Evolutionary conservation across 2,113 vertebrate genomes (phyloP), one percentile per base, ranked within the genome.

Genomic region (Poeciliopsis prolifica): DNA sequence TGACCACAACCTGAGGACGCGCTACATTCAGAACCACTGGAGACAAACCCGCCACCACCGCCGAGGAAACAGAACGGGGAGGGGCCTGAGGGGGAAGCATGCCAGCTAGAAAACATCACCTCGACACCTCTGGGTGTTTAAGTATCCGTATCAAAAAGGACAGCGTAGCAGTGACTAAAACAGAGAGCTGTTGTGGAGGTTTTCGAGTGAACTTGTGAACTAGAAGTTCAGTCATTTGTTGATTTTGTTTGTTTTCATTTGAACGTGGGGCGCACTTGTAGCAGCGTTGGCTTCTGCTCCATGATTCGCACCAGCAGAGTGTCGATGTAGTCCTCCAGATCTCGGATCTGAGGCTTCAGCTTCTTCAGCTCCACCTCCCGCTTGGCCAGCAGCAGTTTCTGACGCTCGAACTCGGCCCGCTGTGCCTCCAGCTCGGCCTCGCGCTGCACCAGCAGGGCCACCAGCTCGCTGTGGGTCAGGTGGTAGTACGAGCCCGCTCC

Each of bases 311-410:
- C 97, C 86, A 99, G 95, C 88, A 99, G 94, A 70, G 95, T 96
- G 95, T 99, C 98, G 0, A 99, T 99, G 94, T 99, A 99, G 88
- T 97, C 95, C 93, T 99, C 97, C 86, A 99, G 95, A 68, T 98
- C 97, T 0, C 81, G 93, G 80, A 99, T 95, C 26, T 96, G 95
- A 67, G 95, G 92, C 17, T 96, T 96, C 86, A 96, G 93, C 92
- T 89, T 95, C 92, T 86, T 94, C 79, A 99, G 93, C 92, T 99
- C 97, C 5, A 89, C 80, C 92, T 98, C 97, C 0, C 94, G 95
- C 92, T 97, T 96, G 73, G 96, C 93, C 89, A 99, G 94, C 14
- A 96, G 89, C 54, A 88, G 86, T 0, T 94, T 94, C 77, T 95
- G 94, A 70, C 80, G 95, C 85, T 95, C 92, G 65, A 96, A 95